Conservation (phyloP, 2,797 vertebrate genomes). For the Ficedula albicollis region DNA sequence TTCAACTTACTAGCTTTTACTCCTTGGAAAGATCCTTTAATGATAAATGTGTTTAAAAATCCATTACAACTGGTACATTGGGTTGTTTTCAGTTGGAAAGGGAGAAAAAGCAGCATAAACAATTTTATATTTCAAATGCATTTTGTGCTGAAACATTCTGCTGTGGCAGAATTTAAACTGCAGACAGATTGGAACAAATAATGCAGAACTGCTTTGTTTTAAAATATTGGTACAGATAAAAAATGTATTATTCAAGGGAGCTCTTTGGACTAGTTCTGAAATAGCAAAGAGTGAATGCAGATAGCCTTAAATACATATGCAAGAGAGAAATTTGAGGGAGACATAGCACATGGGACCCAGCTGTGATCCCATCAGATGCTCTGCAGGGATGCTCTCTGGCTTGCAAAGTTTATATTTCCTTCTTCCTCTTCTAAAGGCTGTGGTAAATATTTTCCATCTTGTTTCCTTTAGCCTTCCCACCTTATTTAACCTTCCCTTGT, state of each 20-base stretch:
- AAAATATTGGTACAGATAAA: constrained; percentile 46
- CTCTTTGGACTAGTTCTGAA: constrained; percentile 22
- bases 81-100: constrained; percentile 47
- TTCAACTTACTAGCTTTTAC: neutral
- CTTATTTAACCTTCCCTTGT: neutral
- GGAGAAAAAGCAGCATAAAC: constrained; percentile 23
- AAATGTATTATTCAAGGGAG: constrained; percentile 59
- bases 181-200: constrained; percentile 56
- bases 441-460: neutral
- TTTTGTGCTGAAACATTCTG: constrained; percentile 44
- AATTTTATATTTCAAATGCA: constrained; percentile 58
- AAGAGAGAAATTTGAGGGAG: neutral
- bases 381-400: neutral
- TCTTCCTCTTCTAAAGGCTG: neutral
- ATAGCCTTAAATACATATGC: constrained; percentile 18
- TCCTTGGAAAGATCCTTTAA: constrained; percentile 1
- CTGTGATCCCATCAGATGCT: constrained; percentile 18
- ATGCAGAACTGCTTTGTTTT: constrained; percentile 45
- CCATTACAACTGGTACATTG: neutral
- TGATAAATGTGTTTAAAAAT: constrained; percentile 58
- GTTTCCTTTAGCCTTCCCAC: neutral
- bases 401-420: neutral
- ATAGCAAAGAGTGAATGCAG: constrained; percentile 15
- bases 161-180: constrained; percentile 16
- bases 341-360: neutral